Evolutionary conservation across 2,113 vertebrate species (phyloP).

Genomic region (Dolichallabes microphthalmus): DNA sequence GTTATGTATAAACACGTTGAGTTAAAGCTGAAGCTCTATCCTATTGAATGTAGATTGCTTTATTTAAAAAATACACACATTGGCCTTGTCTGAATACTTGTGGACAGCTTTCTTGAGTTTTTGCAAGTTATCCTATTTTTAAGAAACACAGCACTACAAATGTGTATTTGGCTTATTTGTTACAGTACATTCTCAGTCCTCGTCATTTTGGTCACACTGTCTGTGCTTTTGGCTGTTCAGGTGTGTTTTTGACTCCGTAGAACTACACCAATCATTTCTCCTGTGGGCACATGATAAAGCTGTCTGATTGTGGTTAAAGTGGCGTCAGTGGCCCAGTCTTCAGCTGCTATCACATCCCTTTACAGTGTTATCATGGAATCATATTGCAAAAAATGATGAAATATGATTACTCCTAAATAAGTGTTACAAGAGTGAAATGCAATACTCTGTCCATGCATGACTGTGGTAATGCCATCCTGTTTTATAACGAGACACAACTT

Average conservation of each 20-base stretch:
- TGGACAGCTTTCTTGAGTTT: neutral
- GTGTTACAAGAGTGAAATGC: neutral
- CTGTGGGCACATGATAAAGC: neutral
- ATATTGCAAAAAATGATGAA: neutral
- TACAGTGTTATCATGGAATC: neutral
- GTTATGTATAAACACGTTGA: too few relatives aligned
- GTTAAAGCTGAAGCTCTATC: too few relatives aligned
- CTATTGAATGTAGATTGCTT: too few relatives aligned
- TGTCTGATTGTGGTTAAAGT: neutral
- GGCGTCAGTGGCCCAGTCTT: neutral
- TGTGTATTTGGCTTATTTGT: neutral
- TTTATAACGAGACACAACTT: neutral
- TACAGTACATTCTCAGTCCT: neutral
- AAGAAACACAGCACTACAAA: neutral
- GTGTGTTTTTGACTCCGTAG: neutral
- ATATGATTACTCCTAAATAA: neutral
- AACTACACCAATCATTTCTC: neutral
- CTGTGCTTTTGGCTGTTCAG: neutral
- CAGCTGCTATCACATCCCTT: neutral
- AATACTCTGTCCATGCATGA: neutral
- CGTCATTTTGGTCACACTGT: neutral
- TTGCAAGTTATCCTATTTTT: neutral
- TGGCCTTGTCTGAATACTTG: too few relatives aligned
- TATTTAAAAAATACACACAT: too few relatives aligned
- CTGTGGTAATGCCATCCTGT: neutral